phyloP scores from a whole-genome alignment of 2,113 vertebrate genomes.

The Aldabrachelys gigantea region DNA sequence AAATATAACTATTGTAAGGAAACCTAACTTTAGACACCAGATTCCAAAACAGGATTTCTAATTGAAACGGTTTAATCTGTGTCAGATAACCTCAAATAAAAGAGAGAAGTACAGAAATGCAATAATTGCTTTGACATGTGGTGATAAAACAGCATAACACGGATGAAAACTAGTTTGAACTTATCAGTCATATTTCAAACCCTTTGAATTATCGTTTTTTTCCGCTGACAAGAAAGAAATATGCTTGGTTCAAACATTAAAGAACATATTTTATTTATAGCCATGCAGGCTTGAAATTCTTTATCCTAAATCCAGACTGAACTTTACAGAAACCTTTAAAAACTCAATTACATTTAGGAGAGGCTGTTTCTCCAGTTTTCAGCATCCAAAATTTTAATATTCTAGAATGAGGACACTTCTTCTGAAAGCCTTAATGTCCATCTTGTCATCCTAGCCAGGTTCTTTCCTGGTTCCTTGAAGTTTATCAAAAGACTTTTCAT shows the following conservation, averaged over 20 bases:
- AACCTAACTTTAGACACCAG: neutral
- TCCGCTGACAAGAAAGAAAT: conserved; percentile 44
- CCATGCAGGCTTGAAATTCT: conserved; percentile 46
- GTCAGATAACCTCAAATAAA: neutral
- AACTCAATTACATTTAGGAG: conserved; percentile 51
- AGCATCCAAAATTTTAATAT: conserved; percentile 34
- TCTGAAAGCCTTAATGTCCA: neutral
- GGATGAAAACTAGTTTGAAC: conserved; percentile 26
- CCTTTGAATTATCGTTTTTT: conserved; percentile 1
- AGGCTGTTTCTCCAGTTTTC: neutral
- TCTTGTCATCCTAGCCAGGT: neutral
- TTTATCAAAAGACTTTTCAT: neutral
- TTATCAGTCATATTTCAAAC: conserved; percentile 31
- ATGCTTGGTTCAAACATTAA: conserved; percentile 46
- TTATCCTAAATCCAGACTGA: conserved; percentile 59
- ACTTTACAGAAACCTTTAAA: conserved; percentile 66
- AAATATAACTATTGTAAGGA: neutral
- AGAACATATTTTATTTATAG: conserved; percentile 61
- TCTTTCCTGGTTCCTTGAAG: neutral
- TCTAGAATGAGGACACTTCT: neutral
- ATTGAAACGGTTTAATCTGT: neutral
- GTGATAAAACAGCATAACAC: neutral
- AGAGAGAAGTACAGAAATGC: neutral
- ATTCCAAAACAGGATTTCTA: conserved; percentile 1
- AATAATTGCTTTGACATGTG: neutral